Conservation (phyloP, 1,140 invertebrate species). For the Vanessa tameamea region DNA sequence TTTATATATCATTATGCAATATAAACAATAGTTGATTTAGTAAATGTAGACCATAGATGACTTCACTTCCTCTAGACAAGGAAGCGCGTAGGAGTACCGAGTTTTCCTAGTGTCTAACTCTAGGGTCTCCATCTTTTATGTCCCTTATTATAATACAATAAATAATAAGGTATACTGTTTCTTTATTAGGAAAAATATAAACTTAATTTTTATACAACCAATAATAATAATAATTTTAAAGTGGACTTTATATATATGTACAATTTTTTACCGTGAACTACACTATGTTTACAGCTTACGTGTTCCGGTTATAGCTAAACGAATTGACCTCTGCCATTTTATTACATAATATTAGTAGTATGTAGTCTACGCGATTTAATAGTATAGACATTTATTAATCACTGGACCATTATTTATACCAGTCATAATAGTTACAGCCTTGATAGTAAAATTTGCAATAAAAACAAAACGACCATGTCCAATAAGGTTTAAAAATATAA, state of each 20-base stretch:
- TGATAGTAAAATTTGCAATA: conserved; percentile 22
- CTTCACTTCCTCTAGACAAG: conserved; percentile 50
- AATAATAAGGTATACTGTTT: too few species aligned
- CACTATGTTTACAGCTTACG: too few species aligned
- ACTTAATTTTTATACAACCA: too few species aligned
- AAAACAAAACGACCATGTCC: conserved; percentile 9
- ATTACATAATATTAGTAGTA: neutral
- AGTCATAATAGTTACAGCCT: conserved; percentile 20
- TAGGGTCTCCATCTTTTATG: conserved; percentile 10
- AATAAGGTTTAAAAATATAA: neutral
- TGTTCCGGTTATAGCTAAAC: too few species aligned
- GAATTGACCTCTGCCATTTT: too few species aligned
- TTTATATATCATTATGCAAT: conserved; percentile 1
- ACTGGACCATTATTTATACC: conserved; percentile 21
- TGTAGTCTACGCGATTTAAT: neutral
- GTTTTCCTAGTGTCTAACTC: conserved; percentile 20
- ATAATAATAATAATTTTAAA: too few species aligned
- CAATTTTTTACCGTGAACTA: too few species aligned
- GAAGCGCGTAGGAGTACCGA: conserved; percentile 50
- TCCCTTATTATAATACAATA: neutral
- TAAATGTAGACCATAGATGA: conserved; percentile 42
- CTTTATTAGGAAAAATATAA: too few species aligned
- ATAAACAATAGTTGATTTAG: conserved; percentile 7
- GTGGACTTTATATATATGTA: too few species aligned
- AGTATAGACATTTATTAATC: conserved; percentile 12